Base-by-base conservation (phyloP, 1,140 invertebrate species). In the Rhyzopertha dominica region DNA sequence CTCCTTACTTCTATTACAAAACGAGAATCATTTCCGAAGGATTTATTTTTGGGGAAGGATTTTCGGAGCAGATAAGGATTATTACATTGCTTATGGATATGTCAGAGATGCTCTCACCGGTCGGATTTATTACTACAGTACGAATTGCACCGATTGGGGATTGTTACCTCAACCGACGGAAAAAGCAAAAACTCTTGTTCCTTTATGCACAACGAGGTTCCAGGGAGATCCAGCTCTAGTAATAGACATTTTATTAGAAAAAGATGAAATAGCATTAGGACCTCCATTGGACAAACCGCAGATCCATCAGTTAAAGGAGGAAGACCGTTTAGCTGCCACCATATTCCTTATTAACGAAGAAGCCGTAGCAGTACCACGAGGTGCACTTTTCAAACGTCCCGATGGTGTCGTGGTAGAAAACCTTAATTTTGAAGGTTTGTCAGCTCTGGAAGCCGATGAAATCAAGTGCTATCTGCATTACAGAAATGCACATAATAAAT, bases 1-100 rank as follows among this genome's bases (percentile, higher is more conserved):
- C 63, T 85, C 84, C 0, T 63, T 89, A 0, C 65, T 80, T 9
- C 64, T 84, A 34, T 64, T 88, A 12, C 79, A 86, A 61, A 75
- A 79, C 31, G 84, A 88, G 56, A 87, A 87, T 67, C 82, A 87
- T 56, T 86, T 87, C 59, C 63, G 67, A 2, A 76, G 79, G 47
- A 76, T 82, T 34, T 85, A 78, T 49, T 85, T 86, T 47, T 86
- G 83, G 82, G 85, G 85, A 1, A 75, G 76, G 58, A 79, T 89
- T 25, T 74, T 77, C 39, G 84, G 82, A 0, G 65, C 73, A 0
- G 71, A 77, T 28, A 71, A 66, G 4, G 84, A 87, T 67, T 89
- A 88, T 59, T 81, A 82, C 54, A 74, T 89, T 26, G 79, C 82
- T 2, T 85, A 77, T 56, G 85, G 85, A 10, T 82, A 81, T 43